Conservation (phyloP, 2,888 invertebrate genomes). For the Petrolisthes manimaculis region DNA sequence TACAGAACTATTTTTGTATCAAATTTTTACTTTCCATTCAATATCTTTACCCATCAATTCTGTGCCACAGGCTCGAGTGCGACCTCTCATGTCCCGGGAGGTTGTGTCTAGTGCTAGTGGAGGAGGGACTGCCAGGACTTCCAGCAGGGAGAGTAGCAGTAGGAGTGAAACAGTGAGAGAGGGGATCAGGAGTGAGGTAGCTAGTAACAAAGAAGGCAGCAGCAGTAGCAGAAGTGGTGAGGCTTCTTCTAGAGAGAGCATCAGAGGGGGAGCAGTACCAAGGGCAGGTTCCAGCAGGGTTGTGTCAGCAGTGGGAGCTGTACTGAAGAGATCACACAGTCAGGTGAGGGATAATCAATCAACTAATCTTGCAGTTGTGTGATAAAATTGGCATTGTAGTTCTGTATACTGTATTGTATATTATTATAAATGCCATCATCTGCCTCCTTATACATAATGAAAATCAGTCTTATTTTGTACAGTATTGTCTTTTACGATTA, state of each 20-base stretch:
- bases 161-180: conserved; percentile 49
- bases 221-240: not conserved
- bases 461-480: too few relatives aligned
- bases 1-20: not conserved
- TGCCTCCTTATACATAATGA: too few relatives aligned
- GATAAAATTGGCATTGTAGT: too few relatives aligned
- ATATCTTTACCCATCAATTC: not conserved
- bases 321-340: conserved; percentile 55
- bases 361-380: too few relatives aligned
- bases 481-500: too few relatives aligned
- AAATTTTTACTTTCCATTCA: not conserved
- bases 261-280: conserved; percentile 47
- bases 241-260: not conserved
- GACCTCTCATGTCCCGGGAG: conserved; percentile 58
- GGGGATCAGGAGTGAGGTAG: not conserved
- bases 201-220: not conserved
- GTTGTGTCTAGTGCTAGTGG: conserved; percentile 47
- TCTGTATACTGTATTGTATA: too few relatives aligned
- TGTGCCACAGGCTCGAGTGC: conserved; percentile 56
- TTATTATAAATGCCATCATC: too few relatives aligned
- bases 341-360: conserved; percentile 25
- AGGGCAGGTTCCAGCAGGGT: conserved; percentile 41
- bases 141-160: not conserved
- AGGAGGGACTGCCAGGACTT: conserved; percentile 23
- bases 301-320: conserved; percentile 60